Conservation (phyloP, 2,888 invertebrate genomes). For the Agrenia bidenticulata region DNA sequence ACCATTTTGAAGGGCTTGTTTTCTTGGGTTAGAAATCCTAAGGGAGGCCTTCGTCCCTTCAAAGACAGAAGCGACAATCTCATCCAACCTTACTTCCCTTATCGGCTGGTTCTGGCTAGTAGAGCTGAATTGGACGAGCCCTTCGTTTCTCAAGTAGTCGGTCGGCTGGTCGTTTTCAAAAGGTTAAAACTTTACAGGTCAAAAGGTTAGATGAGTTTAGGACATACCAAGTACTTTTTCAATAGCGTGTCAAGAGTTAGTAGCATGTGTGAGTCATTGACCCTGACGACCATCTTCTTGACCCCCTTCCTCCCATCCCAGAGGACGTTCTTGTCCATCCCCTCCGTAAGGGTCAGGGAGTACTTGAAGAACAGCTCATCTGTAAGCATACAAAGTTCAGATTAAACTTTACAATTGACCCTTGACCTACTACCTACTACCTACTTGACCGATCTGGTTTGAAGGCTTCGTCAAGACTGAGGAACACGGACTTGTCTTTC, state of each 20-base stretch:
- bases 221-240: conserved; percentile 24
- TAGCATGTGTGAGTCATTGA: conserved; percentile 28
- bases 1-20: background rate
- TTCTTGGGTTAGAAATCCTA: background rate
- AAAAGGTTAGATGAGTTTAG: background rate
- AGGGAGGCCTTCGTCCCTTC: background rate
- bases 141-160: background rate
- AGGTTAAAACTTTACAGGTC: no score
- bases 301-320: conserved; percentile 22
- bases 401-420: background rate
- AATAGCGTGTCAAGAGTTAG: conserved; percentile 22
- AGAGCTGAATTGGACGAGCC: background rate
- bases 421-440: background rate
- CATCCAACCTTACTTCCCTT: background rate
- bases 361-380: background rate
- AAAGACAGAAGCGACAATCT: background rate
- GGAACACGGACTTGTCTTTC: background rate
- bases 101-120: no score
- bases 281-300: conserved; percentile 14
- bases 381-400: background rate
- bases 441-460: background rate
- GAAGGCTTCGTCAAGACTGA: background rate
- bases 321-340: conserved; percentile 9
- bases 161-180: background rate
- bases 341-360: conserved; percentile 2